Percentiles rank a stretch among this genome's conserved stretches.
phyloP scores from a whole-genome alignment of 2,888 invertebrate genomes.

The Lepetodrilus schrolli region DNA sequence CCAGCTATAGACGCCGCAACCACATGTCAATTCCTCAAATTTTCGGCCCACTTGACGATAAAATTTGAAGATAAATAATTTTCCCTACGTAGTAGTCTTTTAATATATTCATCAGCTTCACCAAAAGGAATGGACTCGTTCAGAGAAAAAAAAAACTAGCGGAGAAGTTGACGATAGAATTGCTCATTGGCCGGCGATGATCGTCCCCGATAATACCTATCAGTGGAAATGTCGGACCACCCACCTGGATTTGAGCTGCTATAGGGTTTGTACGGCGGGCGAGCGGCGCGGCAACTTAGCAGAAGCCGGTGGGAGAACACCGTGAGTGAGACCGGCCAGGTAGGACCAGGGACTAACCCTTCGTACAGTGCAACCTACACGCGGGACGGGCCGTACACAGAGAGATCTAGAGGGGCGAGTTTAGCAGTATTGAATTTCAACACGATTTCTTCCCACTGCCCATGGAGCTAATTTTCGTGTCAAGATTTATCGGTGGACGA shows the following conservation, averaged over 20 bases:
- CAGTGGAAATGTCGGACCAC: conserved; percentile 9
- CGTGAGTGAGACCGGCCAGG: neutral
- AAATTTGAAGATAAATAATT: conserved; percentile 10
- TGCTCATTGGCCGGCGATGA: conserved; percentile 20
- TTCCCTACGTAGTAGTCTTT: neutral
- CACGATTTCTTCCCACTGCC: neutral
- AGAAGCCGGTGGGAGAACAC: neutral
- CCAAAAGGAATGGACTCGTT: conserved; percentile 20
- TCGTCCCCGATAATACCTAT: conserved; percentile 2
- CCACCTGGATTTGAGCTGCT: neutral
- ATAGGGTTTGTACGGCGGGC: neutral
- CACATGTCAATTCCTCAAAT: neutral
- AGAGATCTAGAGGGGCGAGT: neutral
- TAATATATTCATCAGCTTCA: conserved; percentile 5
- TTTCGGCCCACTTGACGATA: neutral
- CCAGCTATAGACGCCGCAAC: neutral
- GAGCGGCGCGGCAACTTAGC: neutral
- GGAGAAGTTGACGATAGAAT: conserved; percentile 7
- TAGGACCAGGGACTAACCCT: neutral
- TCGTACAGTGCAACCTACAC: conserved; percentile 5
- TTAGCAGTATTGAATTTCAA: conserved; percentile 10
- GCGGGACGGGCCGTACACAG: too few relatives aligned
- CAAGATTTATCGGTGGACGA: conserved; percentile 1
- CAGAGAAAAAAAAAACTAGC: neutral
- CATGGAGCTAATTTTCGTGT: conserved; percentile 21